Conservation (phyloP, 2,113 vertebrate species). For the Austrofundulus limnaeus region DNA sequence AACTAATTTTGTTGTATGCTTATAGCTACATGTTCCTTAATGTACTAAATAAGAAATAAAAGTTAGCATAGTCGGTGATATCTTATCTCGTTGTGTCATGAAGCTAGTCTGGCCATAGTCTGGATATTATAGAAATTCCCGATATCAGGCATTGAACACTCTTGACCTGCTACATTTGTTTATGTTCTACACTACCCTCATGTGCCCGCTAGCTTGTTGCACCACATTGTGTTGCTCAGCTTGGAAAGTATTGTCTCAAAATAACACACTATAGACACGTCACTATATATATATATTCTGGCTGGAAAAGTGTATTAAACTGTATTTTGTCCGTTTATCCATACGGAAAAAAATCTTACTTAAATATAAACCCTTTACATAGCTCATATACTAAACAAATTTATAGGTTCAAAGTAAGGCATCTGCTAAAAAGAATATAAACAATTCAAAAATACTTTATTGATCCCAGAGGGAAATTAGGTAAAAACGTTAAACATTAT, state of each 20-base stretch:
- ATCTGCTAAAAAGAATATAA: too few relatives aligned
- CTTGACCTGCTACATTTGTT: not conserved
- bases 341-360: too few relatives aligned
- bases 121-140: not conserved
- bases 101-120: not conserved
- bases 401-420: too few relatives aligned
- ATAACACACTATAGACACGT: not conserved
- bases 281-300: too few relatives aligned
- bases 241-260: not conserved
- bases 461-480: too few relatives aligned
- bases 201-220: not conserved
- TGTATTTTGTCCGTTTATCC: too few relatives aligned
- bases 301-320: not conserved
- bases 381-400: too few relatives aligned
- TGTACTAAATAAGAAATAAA: constrained; percentile 9
- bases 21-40: constrained; percentile 5
- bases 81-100: not conserved
- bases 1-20: not conserved
- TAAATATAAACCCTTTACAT: too few relatives aligned
- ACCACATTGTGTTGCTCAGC: not conserved
- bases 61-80: constrained; percentile 25
- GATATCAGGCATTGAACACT: too few relatives aligned
- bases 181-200: not conserved
- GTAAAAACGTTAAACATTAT: too few relatives aligned
- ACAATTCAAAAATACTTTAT: too few relatives aligned